Evolutionary conservation across 2,888 invertebrate species (phyloP).

Genomic region (Hypomecis atomaria): DNA sequence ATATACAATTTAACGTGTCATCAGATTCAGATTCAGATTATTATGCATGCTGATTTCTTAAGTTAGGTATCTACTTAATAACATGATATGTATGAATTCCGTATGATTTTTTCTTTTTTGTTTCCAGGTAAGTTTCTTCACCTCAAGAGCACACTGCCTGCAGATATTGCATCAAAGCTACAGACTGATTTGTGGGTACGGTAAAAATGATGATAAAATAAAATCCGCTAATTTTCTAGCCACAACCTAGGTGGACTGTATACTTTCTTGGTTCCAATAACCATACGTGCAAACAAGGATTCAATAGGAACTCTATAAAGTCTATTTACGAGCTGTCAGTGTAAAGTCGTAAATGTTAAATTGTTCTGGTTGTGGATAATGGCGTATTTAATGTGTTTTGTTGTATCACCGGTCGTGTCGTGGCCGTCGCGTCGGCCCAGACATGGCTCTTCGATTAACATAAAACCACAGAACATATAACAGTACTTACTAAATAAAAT

Average conservation of each 20-base stretch:
- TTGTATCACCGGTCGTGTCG: slow-evolving; percentile 65
- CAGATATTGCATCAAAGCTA: too few relatives aligned
- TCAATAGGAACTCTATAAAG: slow-evolving; percentile 72
- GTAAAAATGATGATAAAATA: not conserved
- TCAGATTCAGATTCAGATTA: too few relatives aligned
- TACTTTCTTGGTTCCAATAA: slow-evolving; percentile 42
- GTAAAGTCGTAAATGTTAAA: slow-evolving; percentile 78
- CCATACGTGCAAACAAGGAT: slow-evolving; percentile 66
- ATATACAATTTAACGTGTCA: too few relatives aligned
- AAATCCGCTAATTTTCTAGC: not conserved
- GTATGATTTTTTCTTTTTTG: too few relatives aligned
- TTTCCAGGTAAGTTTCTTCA: too few relatives aligned
- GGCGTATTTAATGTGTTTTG: slow-evolving; percentile 71
- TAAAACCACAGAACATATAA: slow-evolving; percentile 62
- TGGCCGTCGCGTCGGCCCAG: slow-evolving; percentile 59
- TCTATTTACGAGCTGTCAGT: slow-evolving; percentile 74
- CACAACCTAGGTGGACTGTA: not conserved
- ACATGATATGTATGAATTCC: too few relatives aligned
- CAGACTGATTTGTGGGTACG: too few relatives aligned
- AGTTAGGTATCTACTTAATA: too few relatives aligned
- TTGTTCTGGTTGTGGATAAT: slow-evolving; percentile 72
- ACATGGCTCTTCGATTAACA: slow-evolving; percentile 84
- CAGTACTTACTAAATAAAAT: slow-evolving; percentile 26
- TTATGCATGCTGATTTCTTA: too few relatives aligned
- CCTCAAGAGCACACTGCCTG: too few relatives aligned